Percentiles rank a stretch among this genome's conserved stretches.
phyloP scores from a whole-genome alignment of 2,797 vertebrate genomes.

The Onychomys leucogaster region DNA sequence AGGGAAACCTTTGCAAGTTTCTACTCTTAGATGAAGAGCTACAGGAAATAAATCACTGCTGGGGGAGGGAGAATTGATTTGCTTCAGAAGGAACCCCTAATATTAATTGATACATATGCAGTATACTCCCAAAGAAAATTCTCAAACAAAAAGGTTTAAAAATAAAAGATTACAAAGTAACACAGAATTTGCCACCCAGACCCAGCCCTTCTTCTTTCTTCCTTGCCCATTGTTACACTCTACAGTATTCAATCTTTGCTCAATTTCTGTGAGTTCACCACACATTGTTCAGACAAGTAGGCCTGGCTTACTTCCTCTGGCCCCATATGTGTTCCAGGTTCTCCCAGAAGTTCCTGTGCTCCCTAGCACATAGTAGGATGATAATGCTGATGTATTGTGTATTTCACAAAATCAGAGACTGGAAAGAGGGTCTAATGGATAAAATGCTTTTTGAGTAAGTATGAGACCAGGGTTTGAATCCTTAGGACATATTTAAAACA shows the following conservation, averaged over 20 bases:
- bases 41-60: background rate
- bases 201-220: background rate
- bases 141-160: background rate
- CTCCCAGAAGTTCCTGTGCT: background rate
- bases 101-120: background rate
- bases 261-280: background rate
- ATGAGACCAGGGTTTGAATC: background rate
- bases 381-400: background rate
- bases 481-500: background rate
- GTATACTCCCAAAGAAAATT: background rate
- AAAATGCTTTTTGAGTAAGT: background rate
- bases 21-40: background rate
- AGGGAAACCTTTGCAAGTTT: background rate
- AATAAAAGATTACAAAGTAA: background rate
- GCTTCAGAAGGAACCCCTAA: background rate
- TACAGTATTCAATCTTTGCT: too few species aligned
- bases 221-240: too few species aligned
- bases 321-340: background rate
- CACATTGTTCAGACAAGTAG: background rate
- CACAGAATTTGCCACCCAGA: background rate
- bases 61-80: background rate
- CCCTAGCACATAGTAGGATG: too few species aligned
- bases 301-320: background rate
- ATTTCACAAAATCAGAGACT: background rate
- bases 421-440: background rate